Evolutionary conservation across 2,113 vertebrate genomes (phyloP).

Genomic region (Onychostoma macrolepis): DNA sequence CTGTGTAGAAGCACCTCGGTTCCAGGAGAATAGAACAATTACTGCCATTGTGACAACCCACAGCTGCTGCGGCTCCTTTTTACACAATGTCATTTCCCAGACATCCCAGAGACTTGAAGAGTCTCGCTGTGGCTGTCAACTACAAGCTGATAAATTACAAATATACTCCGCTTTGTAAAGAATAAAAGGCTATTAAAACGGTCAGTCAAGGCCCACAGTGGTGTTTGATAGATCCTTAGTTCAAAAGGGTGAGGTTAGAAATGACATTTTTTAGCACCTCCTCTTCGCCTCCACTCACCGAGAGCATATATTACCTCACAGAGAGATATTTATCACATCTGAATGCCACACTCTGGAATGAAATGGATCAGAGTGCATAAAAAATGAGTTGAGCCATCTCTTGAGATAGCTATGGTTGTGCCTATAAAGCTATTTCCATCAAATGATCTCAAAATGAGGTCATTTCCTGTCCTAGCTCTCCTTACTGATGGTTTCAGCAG

Average conservation of each 20-base stretch:
- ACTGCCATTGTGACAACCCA: constrained; percentile 44
- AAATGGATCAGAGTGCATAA: neutral
- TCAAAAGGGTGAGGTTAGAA: neutral
- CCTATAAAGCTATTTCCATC: constrained; percentile 13
- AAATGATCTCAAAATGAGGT: neutral
- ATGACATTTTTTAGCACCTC: neutral
- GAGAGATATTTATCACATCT: neutral
- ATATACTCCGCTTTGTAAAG: neutral
- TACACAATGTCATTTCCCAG: constrained; percentile 10
- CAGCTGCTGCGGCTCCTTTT: constrained; percentile 8
- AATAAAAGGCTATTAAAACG: neutral
- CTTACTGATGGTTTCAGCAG: neutral
- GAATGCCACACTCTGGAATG: neutral
- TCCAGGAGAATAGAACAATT: constrained; percentile 15
- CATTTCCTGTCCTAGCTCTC: neutral
- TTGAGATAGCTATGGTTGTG: neutral
- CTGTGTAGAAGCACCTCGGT: constrained; percentile 14
- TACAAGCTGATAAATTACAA: neutral
- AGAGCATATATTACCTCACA: neutral
- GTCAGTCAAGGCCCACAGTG: neutral
- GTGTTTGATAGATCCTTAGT: neutral
- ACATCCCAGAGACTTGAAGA: neutral
- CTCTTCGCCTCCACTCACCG: neutral
- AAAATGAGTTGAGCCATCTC: neutral
- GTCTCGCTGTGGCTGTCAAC: constrained; percentile 8